phyloP scores from a whole-genome alignment of 2,113 vertebrate species.

The Baryphthengus martii region DNA sequence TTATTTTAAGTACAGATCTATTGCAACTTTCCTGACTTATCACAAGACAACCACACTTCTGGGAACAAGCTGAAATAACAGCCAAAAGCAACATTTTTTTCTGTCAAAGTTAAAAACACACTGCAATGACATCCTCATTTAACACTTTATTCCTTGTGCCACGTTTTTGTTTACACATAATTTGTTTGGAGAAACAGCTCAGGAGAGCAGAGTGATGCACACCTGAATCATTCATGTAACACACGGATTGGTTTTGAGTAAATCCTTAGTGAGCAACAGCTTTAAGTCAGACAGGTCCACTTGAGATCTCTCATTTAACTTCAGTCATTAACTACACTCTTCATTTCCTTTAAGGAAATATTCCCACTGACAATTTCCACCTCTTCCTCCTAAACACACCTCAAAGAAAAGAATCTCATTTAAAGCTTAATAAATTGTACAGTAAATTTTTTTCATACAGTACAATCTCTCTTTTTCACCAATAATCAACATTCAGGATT shows the following conservation, averaged over 20 bases:
- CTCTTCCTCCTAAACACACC: neutral
- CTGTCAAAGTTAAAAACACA: neutral
- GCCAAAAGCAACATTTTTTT: neutral
- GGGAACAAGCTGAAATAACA: conserved; percentile 9
- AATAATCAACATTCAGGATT: neutral
- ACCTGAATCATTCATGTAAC: neutral
- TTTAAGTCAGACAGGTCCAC: neutral
- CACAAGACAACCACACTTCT: neutral
- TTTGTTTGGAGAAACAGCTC: neutral
- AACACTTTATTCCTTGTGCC: neutral
- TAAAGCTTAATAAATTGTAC: neutral
- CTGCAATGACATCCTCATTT: neutral
- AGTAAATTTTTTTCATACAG: neutral
- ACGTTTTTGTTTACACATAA: neutral
- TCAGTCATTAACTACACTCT: neutral
- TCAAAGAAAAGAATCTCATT: neutral
- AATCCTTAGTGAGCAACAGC: neutral
- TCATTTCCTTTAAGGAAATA: neutral
- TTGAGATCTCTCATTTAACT: neutral
- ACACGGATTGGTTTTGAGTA: neutral
- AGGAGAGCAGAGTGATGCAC: neutral
- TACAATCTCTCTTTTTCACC: neutral
- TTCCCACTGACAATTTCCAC: neutral
- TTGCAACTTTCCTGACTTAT: neutral
- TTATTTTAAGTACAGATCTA: neutral